Evolutionary conservation across 2,797 vertebrate species (phyloP), one percentile per base, ranked within the genome.

Genomic region (Simalia tracyae): DNA sequence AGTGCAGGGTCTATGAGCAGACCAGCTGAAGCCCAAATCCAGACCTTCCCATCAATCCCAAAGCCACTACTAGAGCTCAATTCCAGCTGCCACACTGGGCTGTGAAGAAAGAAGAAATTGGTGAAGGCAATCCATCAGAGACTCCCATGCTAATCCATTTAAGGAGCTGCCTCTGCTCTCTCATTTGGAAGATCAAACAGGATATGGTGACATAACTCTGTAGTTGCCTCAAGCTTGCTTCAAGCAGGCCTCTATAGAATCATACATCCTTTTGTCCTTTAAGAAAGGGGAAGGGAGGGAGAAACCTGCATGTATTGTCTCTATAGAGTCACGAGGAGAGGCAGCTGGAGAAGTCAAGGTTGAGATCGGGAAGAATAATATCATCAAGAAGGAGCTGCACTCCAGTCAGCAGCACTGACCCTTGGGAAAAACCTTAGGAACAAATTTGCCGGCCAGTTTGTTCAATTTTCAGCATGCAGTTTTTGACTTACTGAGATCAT

Each of bases 201-300:
- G 94, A 90, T 88, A 86, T 26, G 0, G 5, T 85, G 22, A 57
- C 84, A n/a, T 0, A 12, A 14, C 5, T 59, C 26, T 88, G 5
- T 0, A 1, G 88, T 54, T 31, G 93, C 93, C 93, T 91, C 24
- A 86, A 92, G 93, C 92, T 92, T 88, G 94, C 93, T 90, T 57
- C 0, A 93, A 95, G 94, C 96, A 93, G 92, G 36, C 72, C 24
- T 81, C 86, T 88, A 7, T 2, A 0, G 56, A 4, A 0, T 5
- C 0, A 4, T 4, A 0, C 6, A 31, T 86, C 91, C 7, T 14
- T 87, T 93, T n/a, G 31, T 86, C 94, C 89, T 95, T 93, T 93
- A 42, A 93, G 50, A 81, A n/a, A 81, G 59, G 26, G 26, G 26
- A n/a, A 9, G 81, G 7, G 12, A n/a, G n/a, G 6, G n/a, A 86